Conservation (phyloP, 2,888 invertebrate genomes). For the Eurytoma adleriae region DNA sequence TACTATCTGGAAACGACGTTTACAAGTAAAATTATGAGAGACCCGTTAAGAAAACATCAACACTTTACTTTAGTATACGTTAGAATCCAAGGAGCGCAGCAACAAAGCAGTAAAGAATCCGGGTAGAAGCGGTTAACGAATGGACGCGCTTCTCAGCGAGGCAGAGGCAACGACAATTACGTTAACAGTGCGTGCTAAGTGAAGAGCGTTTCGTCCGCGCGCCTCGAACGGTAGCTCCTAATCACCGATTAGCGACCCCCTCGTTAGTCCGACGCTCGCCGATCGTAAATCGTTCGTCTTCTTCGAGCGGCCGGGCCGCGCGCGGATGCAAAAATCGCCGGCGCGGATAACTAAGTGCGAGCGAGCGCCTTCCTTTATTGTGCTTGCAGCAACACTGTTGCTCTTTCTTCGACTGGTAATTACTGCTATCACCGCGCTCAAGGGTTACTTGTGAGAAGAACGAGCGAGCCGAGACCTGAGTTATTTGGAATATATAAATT, state of each 20-base stretch:
- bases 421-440: too few species aligned
- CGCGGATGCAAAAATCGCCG: neutral
- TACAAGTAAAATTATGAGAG: too few species aligned
- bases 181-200: conserved; percentile 63
- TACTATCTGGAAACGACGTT: too few species aligned
- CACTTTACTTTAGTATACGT: too few species aligned
- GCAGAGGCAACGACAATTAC: conserved; percentile 61
- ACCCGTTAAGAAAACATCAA: too few species aligned
- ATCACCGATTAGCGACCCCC: conserved; percentile 64
- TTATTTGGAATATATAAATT: too few species aligned
- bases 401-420: neutral
- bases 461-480: too few species aligned
- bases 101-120: too few species aligned
- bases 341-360: neutral
- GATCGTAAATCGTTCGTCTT: conserved; percentile 54
- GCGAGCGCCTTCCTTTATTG: conserved; percentile 3
- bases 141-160: conserved; percentile 9
- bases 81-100: too few species aligned
- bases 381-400: neutral
- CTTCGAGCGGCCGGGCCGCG: neutral
- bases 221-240: conserved; percentile 61
- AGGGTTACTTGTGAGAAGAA: neutral
- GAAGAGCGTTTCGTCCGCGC: conserved; percentile 58
- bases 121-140: neutral
- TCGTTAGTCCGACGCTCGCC: conserved; percentile 49